Evolutionary conservation across 2,888 invertebrate species (phyloP), one percentile per base, ranked within the genome.

Genomic region (Leptopilina syphax): DNA sequence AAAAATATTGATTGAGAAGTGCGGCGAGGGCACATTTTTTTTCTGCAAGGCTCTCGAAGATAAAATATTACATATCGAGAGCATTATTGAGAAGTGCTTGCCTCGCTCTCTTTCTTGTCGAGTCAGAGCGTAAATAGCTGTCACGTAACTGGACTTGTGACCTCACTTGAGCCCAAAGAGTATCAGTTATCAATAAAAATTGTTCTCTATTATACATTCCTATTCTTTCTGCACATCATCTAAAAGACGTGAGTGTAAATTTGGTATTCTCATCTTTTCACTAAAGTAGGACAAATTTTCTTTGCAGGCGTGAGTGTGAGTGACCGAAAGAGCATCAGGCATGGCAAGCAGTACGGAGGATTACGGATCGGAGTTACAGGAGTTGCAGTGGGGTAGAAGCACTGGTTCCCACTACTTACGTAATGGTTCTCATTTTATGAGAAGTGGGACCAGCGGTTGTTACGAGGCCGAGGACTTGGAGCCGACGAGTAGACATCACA

Each of bases 401-500:
- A 87, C 86, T 80, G 86, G 90, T 65, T 88, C 91, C 34, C 89
- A 90, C 82, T 90, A 90, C 83, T 86, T 89, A 79, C 90, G 90
- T 66, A 87, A 87, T 79, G 86, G 86, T 77, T 83, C 86, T 41
- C 87, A 89, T 80, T 89, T 89, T 83, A 92, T 89, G 92, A 93
- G 94, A 92, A 92, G 93, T 93, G 87, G 93, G 91, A 85, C 88
- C 81, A 88, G 88, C 67, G 85, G 91, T 83, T 90, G 91, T 83
- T 92, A 91, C 87, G 92, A 92, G 80, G 92, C 92, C 10, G 92
- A 92, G 86, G 92, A 92, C 83, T 88, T 91, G 77, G 91, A 91
- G 80, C 88, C 90, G 4, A 83, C 80, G 41, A 87, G 93, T 84
- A 93, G 93, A 44, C 89, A 89, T 93, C 95, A 86, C 93, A 85